Evolutionary conservation across 92 coral and sea anemone species (phyloP).

Genomic region (Virgularia gustaviana): DNA sequence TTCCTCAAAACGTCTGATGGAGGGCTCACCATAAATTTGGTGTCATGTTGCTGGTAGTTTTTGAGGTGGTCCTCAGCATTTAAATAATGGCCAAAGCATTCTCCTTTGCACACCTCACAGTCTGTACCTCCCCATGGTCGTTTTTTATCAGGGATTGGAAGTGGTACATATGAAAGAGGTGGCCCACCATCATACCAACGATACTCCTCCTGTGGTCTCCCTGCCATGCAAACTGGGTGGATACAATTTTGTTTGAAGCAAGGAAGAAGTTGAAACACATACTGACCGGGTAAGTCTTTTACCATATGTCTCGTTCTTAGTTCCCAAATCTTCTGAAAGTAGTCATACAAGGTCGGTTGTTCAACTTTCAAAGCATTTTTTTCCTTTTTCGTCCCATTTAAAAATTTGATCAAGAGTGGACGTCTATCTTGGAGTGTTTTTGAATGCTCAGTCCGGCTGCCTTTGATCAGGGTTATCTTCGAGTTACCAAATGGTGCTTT

Average conservation of each 20-base stretch:
- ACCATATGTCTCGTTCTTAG: constrained; percentile 31
- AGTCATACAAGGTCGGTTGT: constrained; percentile 37
- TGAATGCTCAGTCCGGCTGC: constrained; percentile 14
- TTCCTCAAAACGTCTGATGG: constrained; percentile 19
- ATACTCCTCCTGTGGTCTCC: too few species aligned
- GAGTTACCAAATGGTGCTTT: constrained; percentile 36
- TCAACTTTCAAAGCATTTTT: constrained; percentile 12
- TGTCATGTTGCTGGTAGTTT: neutral
- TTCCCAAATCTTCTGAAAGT: constrained; percentile 27
- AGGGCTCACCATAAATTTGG: constrained; percentile 16
- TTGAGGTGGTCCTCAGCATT: constrained; percentile 32
- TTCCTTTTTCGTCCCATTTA: constrained; percentile 19
- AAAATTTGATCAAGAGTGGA: constrained; percentile 1
- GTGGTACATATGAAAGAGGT: too few species aligned
- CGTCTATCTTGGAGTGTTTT: neutral
- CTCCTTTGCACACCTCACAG: constrained; percentile 22
- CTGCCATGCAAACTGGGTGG: too few species aligned
- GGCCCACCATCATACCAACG: too few species aligned
- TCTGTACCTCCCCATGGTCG: constrained; percentile 18
- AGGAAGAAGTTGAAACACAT: too few species aligned
- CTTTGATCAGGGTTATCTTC: constrained; percentile 33
- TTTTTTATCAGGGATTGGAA: too few species aligned
- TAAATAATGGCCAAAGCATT: constrained; percentile 41
- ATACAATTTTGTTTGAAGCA: too few species aligned
- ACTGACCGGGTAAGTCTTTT: too few species aligned